Percentiles rank a stretch among this genome's conserved stretches.
These are phyloP conservation scores for Tinea semifulvella DNA, from an alignment of 2,888 invertebrate species.

Conservation along the genomic window DNA sequence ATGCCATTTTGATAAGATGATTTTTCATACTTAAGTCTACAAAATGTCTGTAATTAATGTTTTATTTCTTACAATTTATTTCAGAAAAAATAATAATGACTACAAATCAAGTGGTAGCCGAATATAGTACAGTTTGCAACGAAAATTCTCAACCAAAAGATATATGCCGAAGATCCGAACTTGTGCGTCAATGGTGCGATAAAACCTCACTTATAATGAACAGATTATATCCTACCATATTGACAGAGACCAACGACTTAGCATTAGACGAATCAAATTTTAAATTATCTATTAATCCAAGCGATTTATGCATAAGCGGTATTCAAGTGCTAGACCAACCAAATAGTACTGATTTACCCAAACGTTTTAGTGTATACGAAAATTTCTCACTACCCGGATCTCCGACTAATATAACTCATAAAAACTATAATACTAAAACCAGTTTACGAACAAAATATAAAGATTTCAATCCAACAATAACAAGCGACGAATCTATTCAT, in stretches of 20 bases:
- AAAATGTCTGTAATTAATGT: too few relatives aligned
- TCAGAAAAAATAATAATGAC: constrained; percentile 71
- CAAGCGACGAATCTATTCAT: background rate
- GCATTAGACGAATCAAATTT: constrained; percentile 35
- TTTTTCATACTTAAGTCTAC: too few relatives aligned
- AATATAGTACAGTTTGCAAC: constrained; percentile 56
- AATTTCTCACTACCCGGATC: constrained; percentile 56
- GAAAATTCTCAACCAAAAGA: constrained; percentile 32
- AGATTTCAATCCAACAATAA: too few relatives aligned
- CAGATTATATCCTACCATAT: constrained; percentile 53
- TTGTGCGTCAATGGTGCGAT: constrained; percentile 55
- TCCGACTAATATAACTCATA: constrained; percentile 45
- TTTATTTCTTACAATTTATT: too few relatives aligned
- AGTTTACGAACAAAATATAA: too few relatives aligned
- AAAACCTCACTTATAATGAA: constrained; percentile 46
- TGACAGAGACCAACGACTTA: constrained; percentile 37
- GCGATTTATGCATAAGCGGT: constrained; percentile 41
- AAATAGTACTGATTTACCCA: background rate
- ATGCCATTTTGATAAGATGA: too few relatives aligned
- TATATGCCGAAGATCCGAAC: constrained; percentile 43
- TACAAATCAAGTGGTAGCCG: constrained; percentile 67
- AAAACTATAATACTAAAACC: constrained; percentile 46
- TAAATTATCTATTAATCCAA: constrained; percentile 27
- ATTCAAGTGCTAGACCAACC: constrained; percentile 32
- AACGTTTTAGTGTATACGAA: constrained; percentile 45